Conservation (phyloP, 2,888 invertebrate species). For the Subacronicta megacephala region DNA sequence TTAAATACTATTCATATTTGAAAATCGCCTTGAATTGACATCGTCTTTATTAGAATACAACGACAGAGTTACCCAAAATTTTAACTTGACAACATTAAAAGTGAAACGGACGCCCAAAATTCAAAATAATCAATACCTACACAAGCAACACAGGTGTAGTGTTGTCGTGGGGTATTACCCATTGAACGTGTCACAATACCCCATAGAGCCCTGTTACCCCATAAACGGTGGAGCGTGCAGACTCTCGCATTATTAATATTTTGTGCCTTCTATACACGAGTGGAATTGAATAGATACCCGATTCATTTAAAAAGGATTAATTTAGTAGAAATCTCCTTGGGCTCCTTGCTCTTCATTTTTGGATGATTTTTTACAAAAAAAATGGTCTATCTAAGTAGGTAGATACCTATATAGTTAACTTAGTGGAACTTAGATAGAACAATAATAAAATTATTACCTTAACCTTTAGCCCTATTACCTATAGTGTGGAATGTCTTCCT, state of each 20-base stretch:
- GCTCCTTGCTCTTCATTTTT: no score
- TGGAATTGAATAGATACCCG: constrained; percentile 26
- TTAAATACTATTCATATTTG: no score
- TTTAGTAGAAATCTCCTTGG: constrained; percentile 13
- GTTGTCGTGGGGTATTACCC: constrained; percentile 56
- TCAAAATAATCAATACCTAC: constrained; percentile 52
- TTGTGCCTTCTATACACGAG: constrained; percentile 37
- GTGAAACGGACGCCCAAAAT: constrained; percentile 16
- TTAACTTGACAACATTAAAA: constrained; percentile 5
- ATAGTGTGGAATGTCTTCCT: no score
- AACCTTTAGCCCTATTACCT: no score
- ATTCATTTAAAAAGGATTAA: constrained; percentile 53
- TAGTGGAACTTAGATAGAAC: no score
- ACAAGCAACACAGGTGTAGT: constrained; percentile 54
- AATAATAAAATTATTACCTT: no score
- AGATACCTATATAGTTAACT: no score
- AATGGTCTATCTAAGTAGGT: no score
- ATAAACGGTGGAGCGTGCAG: constrained; percentile 51
- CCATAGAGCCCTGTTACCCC: constrained; percentile 32
- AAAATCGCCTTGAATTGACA: no score
- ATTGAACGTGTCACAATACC: constrained; percentile 56
- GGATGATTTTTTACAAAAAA: no score
- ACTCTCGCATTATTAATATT: constrained; percentile 50
- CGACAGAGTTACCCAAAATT: no score
- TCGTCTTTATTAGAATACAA: no score